These are phyloP conservation scores for Cetonia aurata DNA, from an alignment of 2,888 invertebrate species.

Conservation along the genomic window DNA sequence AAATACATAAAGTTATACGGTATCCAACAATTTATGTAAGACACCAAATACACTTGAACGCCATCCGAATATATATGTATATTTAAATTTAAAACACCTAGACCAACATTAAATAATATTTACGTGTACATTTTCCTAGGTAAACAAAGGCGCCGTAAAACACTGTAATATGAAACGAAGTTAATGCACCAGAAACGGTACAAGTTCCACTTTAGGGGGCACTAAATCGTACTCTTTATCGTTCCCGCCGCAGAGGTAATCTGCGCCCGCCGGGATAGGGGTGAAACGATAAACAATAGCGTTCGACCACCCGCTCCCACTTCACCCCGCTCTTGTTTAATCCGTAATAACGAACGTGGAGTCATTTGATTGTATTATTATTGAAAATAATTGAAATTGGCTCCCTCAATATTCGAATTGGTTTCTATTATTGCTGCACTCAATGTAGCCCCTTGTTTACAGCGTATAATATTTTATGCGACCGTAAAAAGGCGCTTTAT, in stretches of 20 bases:
- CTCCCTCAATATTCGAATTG: no score
- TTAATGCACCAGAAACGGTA: conserved; percentile 26
- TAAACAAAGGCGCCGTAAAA: conserved; percentile 18
- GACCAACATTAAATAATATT: no score
- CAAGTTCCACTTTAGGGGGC: conserved; percentile 20
- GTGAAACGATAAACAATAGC: conserved; percentile 23
- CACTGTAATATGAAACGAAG: conserved; percentile 2
- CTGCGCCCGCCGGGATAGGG: neutral
- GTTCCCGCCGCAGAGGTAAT: conserved; percentile 11
- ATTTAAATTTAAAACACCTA: no score
- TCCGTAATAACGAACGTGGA: conserved; percentile 5
- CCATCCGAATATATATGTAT: no score
- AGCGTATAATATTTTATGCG: no score
- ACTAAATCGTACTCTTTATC: conserved; percentile 20
- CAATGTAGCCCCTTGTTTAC: no score
- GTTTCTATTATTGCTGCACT: no score
- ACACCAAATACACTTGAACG: no score
- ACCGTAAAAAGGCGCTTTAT: no score
- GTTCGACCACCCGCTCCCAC: neutral
- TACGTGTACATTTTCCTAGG: no score
- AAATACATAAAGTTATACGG: no score
- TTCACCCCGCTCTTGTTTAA: neutral
- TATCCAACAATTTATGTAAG: no score
- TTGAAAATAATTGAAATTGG: conserved; percentile 30
- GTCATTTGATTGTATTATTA: conserved; percentile 23